Evolutionary conservation across 2,113 vertebrate species (phyloP).

Genomic region (Ranitomeya imitator): DNA sequence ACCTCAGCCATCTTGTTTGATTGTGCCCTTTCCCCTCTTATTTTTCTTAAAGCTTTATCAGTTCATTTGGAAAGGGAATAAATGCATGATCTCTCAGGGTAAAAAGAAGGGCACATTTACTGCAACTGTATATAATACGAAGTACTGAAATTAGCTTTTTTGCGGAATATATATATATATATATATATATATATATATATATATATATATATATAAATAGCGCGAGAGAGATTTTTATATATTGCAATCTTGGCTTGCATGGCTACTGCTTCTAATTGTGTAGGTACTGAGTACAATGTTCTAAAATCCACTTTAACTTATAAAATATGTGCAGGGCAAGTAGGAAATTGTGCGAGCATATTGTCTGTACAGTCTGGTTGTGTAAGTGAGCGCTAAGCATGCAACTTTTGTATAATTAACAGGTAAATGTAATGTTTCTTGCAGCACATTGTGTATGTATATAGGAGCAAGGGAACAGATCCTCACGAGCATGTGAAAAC

Average conservation of each 20-base stretch:
- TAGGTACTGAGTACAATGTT: conserved; percentile 48
- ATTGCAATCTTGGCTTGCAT: conserved; percentile 35
- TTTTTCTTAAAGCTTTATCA: conserved; percentile 30
- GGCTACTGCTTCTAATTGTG: conserved; percentile 42
- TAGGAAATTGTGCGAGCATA: conserved; percentile 22
- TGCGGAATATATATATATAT: conserved; percentile 8
- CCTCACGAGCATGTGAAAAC: conserved; percentile 9
- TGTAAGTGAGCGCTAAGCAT: conserved; percentile 26
- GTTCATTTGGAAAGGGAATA: conserved; percentile 39
- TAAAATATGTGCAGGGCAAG: background rate
- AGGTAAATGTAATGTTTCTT: conserved; percentile 37
- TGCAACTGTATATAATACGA: conserved; percentile 46
- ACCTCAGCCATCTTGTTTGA: conserved; percentile 29
- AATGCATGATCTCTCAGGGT: conserved; percentile 58
- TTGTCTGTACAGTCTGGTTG: conserved; percentile 43
- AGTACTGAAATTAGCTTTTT: conserved; percentile 6
- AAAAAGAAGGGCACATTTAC: conserved; percentile 40
- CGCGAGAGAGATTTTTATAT: conserved; percentile 18
- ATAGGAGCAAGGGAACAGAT: conserved; percentile 23
- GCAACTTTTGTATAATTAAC: conserved; percentile 34
- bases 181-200: conserved; percentile 35
- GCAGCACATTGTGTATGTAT: conserved; percentile 42
- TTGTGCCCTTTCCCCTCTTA: background rate
- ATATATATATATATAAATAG: conserved; percentile 26
- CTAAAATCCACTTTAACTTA: conserved; percentile 45